Percentiles rank a stretch among this genome's conserved stretches.
These are phyloP conservation scores for Anadara kagoshimensis DNA, from an alignment of 1,140 invertebrate genomes.

Conservation along the genomic window DNA sequence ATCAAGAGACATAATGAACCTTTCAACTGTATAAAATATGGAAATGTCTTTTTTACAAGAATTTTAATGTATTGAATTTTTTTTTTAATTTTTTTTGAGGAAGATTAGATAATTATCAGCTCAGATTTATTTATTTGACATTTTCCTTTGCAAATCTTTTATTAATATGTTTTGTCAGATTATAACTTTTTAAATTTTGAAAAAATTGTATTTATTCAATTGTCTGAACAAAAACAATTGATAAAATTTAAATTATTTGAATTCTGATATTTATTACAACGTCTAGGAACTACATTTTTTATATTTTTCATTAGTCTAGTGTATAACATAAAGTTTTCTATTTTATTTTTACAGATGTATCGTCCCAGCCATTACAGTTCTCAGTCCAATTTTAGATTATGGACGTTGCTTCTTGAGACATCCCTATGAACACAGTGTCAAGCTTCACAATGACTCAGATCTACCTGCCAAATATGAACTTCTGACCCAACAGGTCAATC, in stretches of 20 bases:
- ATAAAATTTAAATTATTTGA: too few species aligned
- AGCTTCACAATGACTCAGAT: conserved; percentile 71
- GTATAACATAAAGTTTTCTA: not conserved
- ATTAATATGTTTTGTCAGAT: not conserved
- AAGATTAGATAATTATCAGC: not conserved
- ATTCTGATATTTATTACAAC: not conserved
- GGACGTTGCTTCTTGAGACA: conserved; percentile 71
- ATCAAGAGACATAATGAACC: too few species aligned
- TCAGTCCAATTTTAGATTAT: conserved; percentile 69
- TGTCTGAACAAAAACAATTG: too few species aligned
- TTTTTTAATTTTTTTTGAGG: not conserved
- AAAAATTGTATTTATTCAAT: too few species aligned
- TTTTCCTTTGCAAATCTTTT: not conserved
- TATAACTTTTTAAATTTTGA: too few species aligned
- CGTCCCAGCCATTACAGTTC: conserved; percentile 68
- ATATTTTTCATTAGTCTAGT: too few species aligned
- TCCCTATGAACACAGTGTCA: conserved; percentile 68
- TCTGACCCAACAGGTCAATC: conserved; percentile 52
- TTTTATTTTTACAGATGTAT: conserved; percentile 60
- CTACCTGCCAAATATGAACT: conserved; percentile 73
- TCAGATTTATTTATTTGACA: not conserved
- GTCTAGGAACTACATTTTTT: too few species aligned
- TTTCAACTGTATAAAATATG: not conserved
- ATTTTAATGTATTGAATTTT: not conserved
- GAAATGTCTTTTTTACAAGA: not conserved